A percentile compares a stretch with the other conserved stretches of the same genome.
Evolutionary conservation across 1,140 invertebrate species (phyloP).

Genomic region (Bombus terrestris): DNA sequence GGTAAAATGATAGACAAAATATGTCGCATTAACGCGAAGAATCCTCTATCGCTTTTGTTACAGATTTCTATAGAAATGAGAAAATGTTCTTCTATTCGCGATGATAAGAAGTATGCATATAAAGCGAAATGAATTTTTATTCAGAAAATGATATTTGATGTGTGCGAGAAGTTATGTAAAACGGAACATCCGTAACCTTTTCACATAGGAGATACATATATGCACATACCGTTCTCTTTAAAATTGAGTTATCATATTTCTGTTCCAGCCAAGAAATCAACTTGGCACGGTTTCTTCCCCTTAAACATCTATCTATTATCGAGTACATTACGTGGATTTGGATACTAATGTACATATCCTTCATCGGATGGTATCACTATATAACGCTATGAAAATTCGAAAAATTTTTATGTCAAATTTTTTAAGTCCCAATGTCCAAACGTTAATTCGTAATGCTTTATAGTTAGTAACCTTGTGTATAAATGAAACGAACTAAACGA

Average conservation of each 20-base stretch:
- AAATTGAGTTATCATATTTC: background rate
- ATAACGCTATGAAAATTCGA: background rate
- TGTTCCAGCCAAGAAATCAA: constrained; percentile 23
- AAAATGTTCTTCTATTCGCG: background rate
- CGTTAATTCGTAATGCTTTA: background rate
- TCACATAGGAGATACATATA: background rate
- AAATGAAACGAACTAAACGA: background rate
- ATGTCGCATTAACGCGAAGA: background rate
- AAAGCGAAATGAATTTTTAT: background rate
- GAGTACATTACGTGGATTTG: constrained; percentile 2
- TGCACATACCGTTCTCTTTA: background rate
- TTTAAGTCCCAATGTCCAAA: background rate
- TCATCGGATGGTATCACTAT: background rate
- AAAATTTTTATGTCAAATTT: background rate
- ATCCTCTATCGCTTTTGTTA: too few species aligned
- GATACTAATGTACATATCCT: background rate
- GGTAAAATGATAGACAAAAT: too few species aligned
- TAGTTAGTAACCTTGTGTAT: background rate
- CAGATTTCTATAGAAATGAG: background rate
- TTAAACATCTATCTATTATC: constrained; percentile 18
- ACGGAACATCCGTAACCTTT: background rate
- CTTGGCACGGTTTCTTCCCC: constrained; percentile 34
- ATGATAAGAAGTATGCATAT: background rate
- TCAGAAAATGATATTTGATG: background rate
- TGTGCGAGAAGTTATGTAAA: background rate